Conservation (phyloP, 1,140 invertebrate species). For the Aphelenchoides avenae region DNA sequence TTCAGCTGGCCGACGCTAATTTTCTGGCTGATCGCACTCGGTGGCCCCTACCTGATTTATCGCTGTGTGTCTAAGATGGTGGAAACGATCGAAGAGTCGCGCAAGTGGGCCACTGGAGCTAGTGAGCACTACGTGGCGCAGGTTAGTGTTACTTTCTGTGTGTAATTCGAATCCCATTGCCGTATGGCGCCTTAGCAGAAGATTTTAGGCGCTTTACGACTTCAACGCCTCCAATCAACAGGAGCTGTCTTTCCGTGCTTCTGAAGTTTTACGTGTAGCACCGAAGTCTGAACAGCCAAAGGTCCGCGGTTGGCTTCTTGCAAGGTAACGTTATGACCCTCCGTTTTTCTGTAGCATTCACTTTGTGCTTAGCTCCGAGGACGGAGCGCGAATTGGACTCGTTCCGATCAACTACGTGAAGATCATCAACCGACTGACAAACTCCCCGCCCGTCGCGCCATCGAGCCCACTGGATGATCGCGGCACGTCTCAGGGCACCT, state of each 20-base stretch:
- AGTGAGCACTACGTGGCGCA: constrained; percentile 70
- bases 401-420: constrained; percentile 65
- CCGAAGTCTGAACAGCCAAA: constrained; percentile 74
- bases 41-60: constrained; percentile 84
- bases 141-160: constrained; percentile 19
- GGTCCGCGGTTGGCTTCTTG: constrained; percentile 63
- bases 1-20: constrained; percentile 67
- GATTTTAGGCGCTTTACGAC: constrained; percentile 67
- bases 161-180: no score
- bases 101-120: constrained; percentile 67
- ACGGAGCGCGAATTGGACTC: constrained; percentile 61
- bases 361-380: constrained; percentile 30
- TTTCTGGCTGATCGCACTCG: constrained; percentile 79
- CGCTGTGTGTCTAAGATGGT: constrained; percentile 69
- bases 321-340: constrained; percentile 39
- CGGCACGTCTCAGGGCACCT: no score
- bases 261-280: constrained; percentile 75
- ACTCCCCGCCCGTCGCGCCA: no score
- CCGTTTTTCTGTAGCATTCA: constrained; percentile 1
- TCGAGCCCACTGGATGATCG: no score
- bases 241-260: constrained; percentile 73
- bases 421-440: constrained; percentile 53
- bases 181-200: no score
- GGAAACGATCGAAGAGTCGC: constrained; percentile 45
- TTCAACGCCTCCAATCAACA: constrained; percentile 70